A percentile compares a stretch with the other conserved stretches of the same genome.
Conservation (phyloP, 2,113 vertebrate genomes). For the Scomber scombrus region DNA sequence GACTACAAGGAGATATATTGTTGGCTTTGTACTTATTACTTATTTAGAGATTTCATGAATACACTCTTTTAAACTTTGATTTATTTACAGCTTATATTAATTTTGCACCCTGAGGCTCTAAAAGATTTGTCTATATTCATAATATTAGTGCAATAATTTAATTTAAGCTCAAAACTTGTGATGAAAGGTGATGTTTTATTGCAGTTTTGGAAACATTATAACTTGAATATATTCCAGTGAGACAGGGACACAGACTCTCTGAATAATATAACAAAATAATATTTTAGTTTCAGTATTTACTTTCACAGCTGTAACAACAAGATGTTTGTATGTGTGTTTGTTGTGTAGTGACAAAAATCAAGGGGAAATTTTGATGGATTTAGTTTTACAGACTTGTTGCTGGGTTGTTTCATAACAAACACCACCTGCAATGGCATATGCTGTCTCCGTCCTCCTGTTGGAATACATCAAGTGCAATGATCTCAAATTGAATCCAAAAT, state of each 20-base stretch:
- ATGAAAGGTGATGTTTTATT: neutral
- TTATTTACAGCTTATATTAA: neutral
- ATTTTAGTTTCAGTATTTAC: no score
- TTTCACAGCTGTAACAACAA: slow-evolving; percentile 8
- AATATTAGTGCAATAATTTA: no score
- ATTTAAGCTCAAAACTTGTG: neutral
- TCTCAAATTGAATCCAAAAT: slow-evolving; percentile 28
- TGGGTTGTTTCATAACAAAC: slow-evolving; percentile 55
- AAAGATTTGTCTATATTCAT: no score
- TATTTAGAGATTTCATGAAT: neutral
- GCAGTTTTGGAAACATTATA: neutral
- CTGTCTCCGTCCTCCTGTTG: slow-evolving; percentile 9
- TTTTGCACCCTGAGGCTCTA: neutral
- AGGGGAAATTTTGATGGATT: slow-evolving; percentile 43
- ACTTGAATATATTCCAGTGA: slow-evolving; percentile 8
- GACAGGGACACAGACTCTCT: neutral
- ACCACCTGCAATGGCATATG: slow-evolving; percentile 68
- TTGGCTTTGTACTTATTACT: neutral
- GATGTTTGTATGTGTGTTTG: slow-evolving; percentile 40
- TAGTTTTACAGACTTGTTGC: slow-evolving; percentile 49
- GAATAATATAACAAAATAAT: no score
- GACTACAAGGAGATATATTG: neutral
- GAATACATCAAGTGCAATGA: slow-evolving; percentile 44
- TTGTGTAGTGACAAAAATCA: slow-evolving; percentile 6
- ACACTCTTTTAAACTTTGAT: neutral